Base-by-base conservation (phyloP, 2,888 invertebrate species). In the Synergus gifuensis region DNA sequence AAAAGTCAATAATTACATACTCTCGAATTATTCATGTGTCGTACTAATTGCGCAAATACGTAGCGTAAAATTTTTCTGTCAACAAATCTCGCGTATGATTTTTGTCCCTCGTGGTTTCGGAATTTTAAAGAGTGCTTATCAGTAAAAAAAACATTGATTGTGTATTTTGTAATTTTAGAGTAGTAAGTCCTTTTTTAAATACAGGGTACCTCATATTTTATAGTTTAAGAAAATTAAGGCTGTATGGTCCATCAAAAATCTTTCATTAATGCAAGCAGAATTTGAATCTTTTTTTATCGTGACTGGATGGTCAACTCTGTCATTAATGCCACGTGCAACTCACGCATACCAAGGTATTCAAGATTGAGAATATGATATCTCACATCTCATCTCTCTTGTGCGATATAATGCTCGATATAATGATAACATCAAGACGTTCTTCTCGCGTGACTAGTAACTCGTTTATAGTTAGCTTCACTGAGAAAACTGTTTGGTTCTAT, bases 351-450 rank as follows among this genome's bases (percentile, higher is more conserved):
- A 40, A 62, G 69, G 83, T 84, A 84, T 80, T 78, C 83, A 78
- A 85, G 86, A 86, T 86, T 80, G 83, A 84, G 81, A 76, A 79
- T 80, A 81, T 64, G 83, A 86, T 84, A 85, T 73, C 76, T 44
- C 44, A 86, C 83, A 85, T 73, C 76, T 44, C 44, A 44, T 44
- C 44, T 44, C 44, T 12, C 44, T 44, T 44, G 44, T 44, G 44
- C 66, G 46, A 28, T 28, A 28, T 28, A 28, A 28, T 28, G 22
- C 22, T 42, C 62, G 12, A 62, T 22, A 76, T 42, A 82, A 78
- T 76, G 12, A 49, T 49, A 49, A 49, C 9, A 16, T 49, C 49
- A 49, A 16, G 49, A 49, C 49, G 4, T 49, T 11, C 49, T 12
- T 49, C 16, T 42, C 42, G 42, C 42, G 42, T 8, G 42, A 42